phyloP scores from a whole-genome alignment of 2,888 invertebrate species.

The Drosophila prolongata region DNA sequence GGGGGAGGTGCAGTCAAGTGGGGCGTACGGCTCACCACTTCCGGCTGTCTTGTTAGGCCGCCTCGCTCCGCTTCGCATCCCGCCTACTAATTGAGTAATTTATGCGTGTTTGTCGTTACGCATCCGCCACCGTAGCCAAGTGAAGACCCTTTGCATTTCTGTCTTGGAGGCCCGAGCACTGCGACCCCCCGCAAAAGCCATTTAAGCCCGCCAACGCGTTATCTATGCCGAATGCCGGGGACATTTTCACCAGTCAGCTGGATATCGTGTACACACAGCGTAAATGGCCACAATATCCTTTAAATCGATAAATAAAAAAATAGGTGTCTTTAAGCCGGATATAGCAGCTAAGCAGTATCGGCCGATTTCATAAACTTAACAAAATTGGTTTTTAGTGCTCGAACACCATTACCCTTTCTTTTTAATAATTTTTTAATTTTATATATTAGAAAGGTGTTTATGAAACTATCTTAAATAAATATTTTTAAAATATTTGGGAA shows the following conservation, averaged over 20 bases:
- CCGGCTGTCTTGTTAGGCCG: conserved; percentile 49
- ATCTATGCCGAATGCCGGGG: conserved; percentile 54
- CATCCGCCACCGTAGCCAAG: conserved; percentile 36
- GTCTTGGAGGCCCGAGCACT: conserved; percentile 15
- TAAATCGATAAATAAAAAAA: not conserved
- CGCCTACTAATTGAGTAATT: conserved; percentile 78
- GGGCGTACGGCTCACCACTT: conserved; percentile 50
- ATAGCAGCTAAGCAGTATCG: too few species aligned
- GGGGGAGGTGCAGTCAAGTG: conserved; percentile 14
- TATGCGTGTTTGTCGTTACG: conserved; percentile 70
- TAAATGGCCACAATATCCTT: not conserved
- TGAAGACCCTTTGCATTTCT: conserved; percentile 15
- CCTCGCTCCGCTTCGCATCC: conserved; percentile 49
- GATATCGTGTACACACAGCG: conserved; percentile 24
- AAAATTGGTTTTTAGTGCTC: too few species aligned
- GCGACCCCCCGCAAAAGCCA: conserved; percentile 35
- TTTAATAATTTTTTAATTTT: too few species aligned
- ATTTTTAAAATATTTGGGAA: too few species aligned
- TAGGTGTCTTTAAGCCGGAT: too few species aligned
- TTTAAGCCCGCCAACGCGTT: conserved; percentile 56
- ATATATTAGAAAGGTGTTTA: too few species aligned
- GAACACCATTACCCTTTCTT: too few species aligned
- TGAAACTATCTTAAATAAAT: too few species aligned
- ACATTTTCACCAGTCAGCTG: conserved; percentile 66
- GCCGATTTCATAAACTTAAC: too few species aligned